These are phyloP conservation scores for Heteromurus nitidus DNA, from an alignment of 2,888 invertebrate genomes.

Conservation along the genomic window DNA sequence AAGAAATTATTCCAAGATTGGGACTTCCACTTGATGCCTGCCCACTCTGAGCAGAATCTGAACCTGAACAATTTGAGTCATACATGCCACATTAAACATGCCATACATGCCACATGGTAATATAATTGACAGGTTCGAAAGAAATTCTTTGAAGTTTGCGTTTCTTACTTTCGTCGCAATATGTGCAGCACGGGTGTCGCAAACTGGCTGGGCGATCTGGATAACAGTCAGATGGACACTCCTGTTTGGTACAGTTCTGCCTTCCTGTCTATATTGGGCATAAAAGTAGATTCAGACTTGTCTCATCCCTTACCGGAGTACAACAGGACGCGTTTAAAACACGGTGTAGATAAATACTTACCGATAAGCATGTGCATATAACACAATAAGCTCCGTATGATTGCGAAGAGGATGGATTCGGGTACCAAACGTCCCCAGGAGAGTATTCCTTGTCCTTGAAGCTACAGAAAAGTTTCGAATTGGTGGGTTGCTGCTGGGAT, in stretches of 20 bases:
- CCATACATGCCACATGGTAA: background rate
- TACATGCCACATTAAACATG: too few species aligned
- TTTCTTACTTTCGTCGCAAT: conserved; percentile 64
- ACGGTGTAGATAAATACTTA: too few species aligned
- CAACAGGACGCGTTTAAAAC: too few species aligned
- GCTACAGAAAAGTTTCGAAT: conserved; percentile 63
- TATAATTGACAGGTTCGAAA: background rate
- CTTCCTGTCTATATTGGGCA: conserved; percentile 66
- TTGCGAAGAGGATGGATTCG: conserved; percentile 48
- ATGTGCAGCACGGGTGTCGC: conserved; percentile 70
- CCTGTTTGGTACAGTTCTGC: conserved; percentile 70
- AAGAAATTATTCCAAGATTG: conserved; percentile 37
- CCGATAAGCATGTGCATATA: conserved; percentile 69
- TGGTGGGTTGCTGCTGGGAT: conserved; percentile 35
- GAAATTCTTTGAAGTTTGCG: too few species aligned
- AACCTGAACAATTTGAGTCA: conserved; percentile 32
- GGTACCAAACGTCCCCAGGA: conserved; percentile 71
- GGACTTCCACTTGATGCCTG: conserved; percentile 43
- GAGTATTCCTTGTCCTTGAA: conserved; percentile 69
- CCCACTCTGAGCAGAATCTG: conserved; percentile 64
- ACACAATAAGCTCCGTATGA: conserved; percentile 69
- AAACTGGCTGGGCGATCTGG: conserved; percentile 38
- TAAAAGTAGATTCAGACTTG: conserved; percentile 12
- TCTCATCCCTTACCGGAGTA: too few species aligned
- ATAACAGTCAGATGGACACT: conserved; percentile 66